Conservation (phyloP, 2,888 invertebrate genomes). For the Sesia bembeciformis region DNA sequence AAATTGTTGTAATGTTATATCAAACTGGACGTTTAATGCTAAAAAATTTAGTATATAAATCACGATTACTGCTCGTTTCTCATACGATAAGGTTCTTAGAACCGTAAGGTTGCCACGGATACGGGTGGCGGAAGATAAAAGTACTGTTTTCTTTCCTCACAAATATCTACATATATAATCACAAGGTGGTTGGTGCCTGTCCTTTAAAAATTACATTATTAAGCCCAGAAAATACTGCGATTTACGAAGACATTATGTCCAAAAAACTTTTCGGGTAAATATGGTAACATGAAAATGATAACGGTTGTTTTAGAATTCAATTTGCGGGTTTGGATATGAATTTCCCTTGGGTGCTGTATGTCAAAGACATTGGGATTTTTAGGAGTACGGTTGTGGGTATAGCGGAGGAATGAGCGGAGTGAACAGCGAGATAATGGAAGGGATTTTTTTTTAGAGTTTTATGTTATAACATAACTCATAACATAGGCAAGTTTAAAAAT, state of each 20-base stretch:
- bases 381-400: background rate
- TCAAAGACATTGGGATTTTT: conserved; percentile 22
- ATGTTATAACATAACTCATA: background rate
- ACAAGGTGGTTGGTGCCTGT: too few relatives aligned
- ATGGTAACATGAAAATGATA: conserved; percentile 15
- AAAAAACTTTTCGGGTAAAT: background rate
- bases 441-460: background rate
- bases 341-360: conserved; percentile 21
- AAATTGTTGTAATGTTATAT: too few relatives aligned
- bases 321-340: conserved; percentile 22
- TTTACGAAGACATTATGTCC: background rate
- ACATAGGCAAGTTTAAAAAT: too few relatives aligned
- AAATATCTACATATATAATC: too few relatives aligned
- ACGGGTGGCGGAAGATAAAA: too few relatives aligned
- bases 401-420: background rate
- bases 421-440: background rate
- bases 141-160: too few relatives aligned
- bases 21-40: too few relatives aligned
- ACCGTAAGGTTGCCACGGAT: too few relatives aligned
- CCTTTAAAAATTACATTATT: background rate
- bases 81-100: too few relatives aligned
- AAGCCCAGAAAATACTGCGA: background rate
- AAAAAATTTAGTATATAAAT: too few relatives aligned
- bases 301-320: conserved; percentile 26
- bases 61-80: too few relatives aligned